A percentile compares a stretch with the other conserved stretches of the same genome.
These are phyloP conservation scores for Drosophila kepulauana DNA, from an alignment of 1,140 invertebrate species.

Conservation along the genomic window DNA sequence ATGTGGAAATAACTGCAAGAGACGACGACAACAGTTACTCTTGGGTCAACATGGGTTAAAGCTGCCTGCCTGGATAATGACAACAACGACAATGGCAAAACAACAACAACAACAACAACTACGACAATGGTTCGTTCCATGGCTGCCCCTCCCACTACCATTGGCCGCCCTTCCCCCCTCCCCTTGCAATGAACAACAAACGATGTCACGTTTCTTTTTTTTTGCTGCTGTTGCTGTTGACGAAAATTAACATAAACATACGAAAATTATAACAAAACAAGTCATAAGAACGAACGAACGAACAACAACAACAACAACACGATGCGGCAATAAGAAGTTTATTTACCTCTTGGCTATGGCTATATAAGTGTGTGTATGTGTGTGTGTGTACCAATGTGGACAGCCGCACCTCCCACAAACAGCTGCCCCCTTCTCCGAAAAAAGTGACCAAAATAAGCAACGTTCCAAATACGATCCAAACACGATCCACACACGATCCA, in stretches of 20 bases:
- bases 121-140: not conserved
- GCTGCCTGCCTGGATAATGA: constrained; percentile 49
- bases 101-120: constrained; percentile 17
- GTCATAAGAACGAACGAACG: constrained; percentile 34
- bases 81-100: constrained; percentile 29
- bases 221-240: constrained; percentile 4
- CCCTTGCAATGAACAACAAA: constrained; percentile 11
- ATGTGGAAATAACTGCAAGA: constrained; percentile 52
- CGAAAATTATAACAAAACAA: constrained; percentile 61
- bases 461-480: constrained; percentile 18
- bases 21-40: constrained; percentile 43
- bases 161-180: not conserved
- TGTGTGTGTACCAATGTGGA: constrained; percentile 16
- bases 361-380: not conserved
- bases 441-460: constrained; percentile 18
- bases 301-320: constrained; percentile 6
- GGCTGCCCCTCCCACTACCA: not conserved
- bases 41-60: constrained; percentile 53
- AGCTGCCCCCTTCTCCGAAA: constrained; percentile 5
- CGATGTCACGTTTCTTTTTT: constrained; percentile 46
- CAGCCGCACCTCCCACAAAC: constrained; percentile 32
- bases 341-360: constrained; percentile 41
- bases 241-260: constrained; percentile 59
- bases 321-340: constrained; percentile 57
- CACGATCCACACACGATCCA: constrained; percentile 16